These are phyloP conservation scores for Danio tinwini DNA, from an alignment of 2,797 vertebrate species.

Conservation along the genomic window DNA sequence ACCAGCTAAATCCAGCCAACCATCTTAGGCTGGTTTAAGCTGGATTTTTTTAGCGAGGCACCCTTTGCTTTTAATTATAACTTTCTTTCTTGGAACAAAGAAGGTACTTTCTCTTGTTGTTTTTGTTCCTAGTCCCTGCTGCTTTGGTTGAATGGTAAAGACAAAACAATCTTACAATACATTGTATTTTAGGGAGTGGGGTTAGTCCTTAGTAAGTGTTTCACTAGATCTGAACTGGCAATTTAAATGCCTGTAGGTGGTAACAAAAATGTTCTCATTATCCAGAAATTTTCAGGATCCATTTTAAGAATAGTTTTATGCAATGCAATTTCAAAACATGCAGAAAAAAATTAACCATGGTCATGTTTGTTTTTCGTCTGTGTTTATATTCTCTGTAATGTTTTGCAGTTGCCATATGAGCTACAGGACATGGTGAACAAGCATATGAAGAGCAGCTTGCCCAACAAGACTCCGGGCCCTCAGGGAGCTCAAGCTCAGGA, in stretches of 20 bases:
- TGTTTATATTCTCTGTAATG: constrained; percentile 57
- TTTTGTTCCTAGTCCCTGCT: neutral
- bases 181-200: neutral
- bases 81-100: neutral
- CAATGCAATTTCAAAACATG: neutral
- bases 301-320: neutral
- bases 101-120: neutral
- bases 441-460: constrained; percentile 86
- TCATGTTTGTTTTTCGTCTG: constrained; percentile 29
- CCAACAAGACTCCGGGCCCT: constrained; percentile 69
- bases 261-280: neutral
- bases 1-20: too few species aligned
- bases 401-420: constrained; percentile 89
- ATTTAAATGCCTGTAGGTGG: neutral
- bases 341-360: neutral
- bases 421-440: constrained; percentile 97
- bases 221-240: neutral
- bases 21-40: too few species aligned
- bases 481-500: constrained; percentile 76
- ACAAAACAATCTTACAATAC: neutral
- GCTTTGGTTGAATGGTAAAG: neutral
- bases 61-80: neutral
- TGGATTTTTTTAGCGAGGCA: too few species aligned
- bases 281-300: neutral
- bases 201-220: neutral